Evolutionary conservation across 2,113 vertebrate species (phyloP).

Genomic region (Cygnus buccinator): DNA sequence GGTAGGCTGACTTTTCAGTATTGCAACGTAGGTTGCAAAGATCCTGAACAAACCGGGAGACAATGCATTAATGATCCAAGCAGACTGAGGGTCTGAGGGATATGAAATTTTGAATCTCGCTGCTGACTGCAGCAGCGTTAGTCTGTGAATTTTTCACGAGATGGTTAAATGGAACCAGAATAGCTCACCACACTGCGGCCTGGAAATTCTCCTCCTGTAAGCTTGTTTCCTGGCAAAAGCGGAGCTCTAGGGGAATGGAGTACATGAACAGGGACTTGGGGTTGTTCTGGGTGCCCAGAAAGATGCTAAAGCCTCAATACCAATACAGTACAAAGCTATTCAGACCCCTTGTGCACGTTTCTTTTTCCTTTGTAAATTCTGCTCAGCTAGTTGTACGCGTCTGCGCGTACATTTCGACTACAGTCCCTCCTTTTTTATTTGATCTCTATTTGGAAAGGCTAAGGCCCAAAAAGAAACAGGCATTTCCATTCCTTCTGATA

Average conservation of each 20-base stretch:
- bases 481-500: slow-evolving; percentile 16
- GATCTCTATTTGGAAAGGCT: not conserved
- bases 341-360: not conserved
- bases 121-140: not conserved
- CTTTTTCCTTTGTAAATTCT: not conserved
- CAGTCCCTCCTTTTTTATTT: slow-evolving; percentile 15
- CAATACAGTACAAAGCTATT: not conserved
- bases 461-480: not conserved
- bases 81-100: not conserved
- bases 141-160: not conserved
- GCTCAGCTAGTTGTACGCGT: fast-evolving
- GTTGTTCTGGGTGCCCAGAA: not conserved
- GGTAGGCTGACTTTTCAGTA: not conserved
- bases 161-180: slow-evolving; percentile 44
- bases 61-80: not conserved
- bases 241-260: not conserved
- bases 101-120: not conserved
- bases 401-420: not conserved
- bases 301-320: not conserved
- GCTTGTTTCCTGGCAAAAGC: slow-evolving; percentile 50
- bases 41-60: not conserved
- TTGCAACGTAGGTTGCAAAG: not conserved
- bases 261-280: not conserved
- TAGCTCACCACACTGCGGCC: not conserved
- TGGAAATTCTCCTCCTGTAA: not conserved